Base-by-base conservation (phyloP, 2,797 vertebrate genomes). In the Coccyzus lansbergi region DNA sequence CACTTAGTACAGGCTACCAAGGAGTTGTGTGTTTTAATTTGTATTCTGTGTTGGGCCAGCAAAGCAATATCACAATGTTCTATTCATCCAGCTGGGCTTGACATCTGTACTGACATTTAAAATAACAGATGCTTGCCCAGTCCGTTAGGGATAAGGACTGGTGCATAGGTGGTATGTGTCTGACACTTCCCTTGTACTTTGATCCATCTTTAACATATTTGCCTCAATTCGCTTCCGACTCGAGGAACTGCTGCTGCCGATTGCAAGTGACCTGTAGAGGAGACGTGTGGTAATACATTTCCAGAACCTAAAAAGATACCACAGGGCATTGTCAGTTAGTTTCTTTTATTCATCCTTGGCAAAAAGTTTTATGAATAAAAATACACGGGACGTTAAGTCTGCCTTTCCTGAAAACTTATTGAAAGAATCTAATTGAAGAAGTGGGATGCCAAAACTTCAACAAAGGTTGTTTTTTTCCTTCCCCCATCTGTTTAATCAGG, bases 401-500 rank as follows among this genome's bases (percentile, higher is more conserved):
- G 26, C 0, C 58, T 88, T 80, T 95, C 31, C 53, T 95, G 87
- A 94, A 90, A 86, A 91, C 52, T 71, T 68, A 68, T 29, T 90
- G 56, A 64, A 88, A 93, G 53, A 69, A 65, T 79, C 70, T 56
- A 79, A 84, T 80, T 93, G 85, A 95, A 93, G 85, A 91, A 92
- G 81, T 0, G 5, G n/a, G 58, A 90, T 58, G 89, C 91, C 94
- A 94, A 76, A 88, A 79, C 77, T 88, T 86, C 77, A 92, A 97
- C 94, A 95, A 94, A 95, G 70, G 26, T n/a, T n/a, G n/a, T n/a
- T 90, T 91, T 91, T 94, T 91, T 94, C 92, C 26, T 77, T 28
- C 15, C n/a, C 14, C 90, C 90, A 93, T 93, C 92, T 96, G 92
- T 95, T 97, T 97, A 87, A 95, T 95, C 93, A 95, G 87, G 92